Conservation (phyloP, 2,797 vertebrate genomes). For the Nothura maculosa region DNA sequence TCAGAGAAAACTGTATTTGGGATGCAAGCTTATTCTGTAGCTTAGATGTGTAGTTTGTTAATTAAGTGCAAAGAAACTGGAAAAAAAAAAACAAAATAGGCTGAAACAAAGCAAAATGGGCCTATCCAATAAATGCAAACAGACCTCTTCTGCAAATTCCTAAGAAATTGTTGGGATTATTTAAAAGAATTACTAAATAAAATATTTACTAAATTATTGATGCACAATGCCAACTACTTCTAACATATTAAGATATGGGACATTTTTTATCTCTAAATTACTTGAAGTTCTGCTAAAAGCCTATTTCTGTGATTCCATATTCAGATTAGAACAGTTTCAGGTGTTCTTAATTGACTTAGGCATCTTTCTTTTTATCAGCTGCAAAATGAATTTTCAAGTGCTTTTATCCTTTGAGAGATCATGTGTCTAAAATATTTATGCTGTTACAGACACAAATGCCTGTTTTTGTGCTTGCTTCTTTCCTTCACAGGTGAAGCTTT, state of each 20-base stretch:
- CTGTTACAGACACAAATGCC: not conserved
- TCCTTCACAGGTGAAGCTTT: slow-evolving; percentile 91
- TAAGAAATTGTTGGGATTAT: not conserved
- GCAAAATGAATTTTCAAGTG: not conserved
- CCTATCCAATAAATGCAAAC: not conserved
- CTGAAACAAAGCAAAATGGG: not conserved
- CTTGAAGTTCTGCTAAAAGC: not conserved
- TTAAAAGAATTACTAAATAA: not conserved
- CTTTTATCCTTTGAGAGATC: not conserved
- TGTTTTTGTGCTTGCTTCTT: not conserved
- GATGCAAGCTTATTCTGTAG: not conserved
- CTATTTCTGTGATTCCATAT: not conserved
- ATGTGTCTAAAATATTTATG: not conserved
- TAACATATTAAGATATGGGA: not conserved
- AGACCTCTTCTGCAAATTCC: not conserved
- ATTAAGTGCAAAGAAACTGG: not conserved
- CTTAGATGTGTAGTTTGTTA: not conserved
- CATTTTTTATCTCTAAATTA: not conserved
- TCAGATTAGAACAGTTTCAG: not conserved
- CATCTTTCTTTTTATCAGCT: not conserved
- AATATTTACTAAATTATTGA: not conserved
- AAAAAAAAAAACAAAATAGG: not conserved
- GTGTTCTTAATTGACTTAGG: not conserved
- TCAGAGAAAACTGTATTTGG: not conserved
- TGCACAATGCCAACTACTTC: not conserved